Evolutionary conservation across 2,113 vertebrate species (phyloP), one percentile per base, ranked within the genome.

Genomic region (Salvelinus sp.): DNA sequence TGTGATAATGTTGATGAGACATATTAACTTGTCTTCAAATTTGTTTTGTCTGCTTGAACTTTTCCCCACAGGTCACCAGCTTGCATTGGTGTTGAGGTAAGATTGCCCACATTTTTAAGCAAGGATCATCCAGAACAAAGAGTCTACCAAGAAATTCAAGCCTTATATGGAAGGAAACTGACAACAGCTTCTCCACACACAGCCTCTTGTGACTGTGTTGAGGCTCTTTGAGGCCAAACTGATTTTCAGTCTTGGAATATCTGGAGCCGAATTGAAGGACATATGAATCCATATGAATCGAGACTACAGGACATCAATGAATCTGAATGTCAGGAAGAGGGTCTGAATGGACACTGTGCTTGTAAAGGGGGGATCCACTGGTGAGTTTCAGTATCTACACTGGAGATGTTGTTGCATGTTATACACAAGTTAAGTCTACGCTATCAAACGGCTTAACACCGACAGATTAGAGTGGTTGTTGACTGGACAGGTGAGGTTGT

Each of bases 201-300:
- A 62, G 69, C 80, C 84, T 88, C 77, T 18, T 44, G 74, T 72
- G 84, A 78, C 84, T 77, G 82, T 70, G 73, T 79, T 54, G 80
- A 91, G 74, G 83, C 86, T 88, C 84, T 80, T 85, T 78, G 0
- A 1, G 85, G 82, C 87, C 82, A 87, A 82, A 89, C 50, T 80
- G 81, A 83, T 86, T 79, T 86, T 79, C 84, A 82, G 88, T 77
- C 81, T 76, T 74, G 77, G 76, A 82, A 69, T 54, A 75, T 76
- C 72, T 75, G 82, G 78, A 86, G 74, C 77, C 77, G 77, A 67
- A 66, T 81, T 83, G 90, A 89, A 87, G 85, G 91, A 91, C 86
- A 80, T 88, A 81, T n/a, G 38, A 44, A 44, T 9, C 38, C 7
- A 2, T 44, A 44, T 44, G 38, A 44, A 44, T 44, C 7, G 10